phyloP scores from a whole-genome alignment of 23 tunicate genomes.

The Clavelina lepadiformis region DNA sequence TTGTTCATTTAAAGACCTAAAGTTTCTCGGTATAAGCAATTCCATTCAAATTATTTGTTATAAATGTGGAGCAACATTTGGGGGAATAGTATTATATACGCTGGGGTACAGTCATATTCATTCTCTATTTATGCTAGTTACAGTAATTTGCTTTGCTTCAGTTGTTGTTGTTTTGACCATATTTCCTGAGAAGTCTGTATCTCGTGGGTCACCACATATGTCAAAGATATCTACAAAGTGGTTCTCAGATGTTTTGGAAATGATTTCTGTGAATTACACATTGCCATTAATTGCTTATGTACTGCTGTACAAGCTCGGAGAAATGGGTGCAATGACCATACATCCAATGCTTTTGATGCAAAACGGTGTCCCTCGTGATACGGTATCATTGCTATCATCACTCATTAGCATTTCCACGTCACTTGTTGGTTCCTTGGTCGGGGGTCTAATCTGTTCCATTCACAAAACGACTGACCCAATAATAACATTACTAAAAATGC shows the following conservation, averaged over 20 bases:
- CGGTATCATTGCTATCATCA: slow-evolving; percentile 9
- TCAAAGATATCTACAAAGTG: neutral
- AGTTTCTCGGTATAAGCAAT: slow-evolving; percentile 37
- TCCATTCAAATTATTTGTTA: slow-evolving; percentile 41
- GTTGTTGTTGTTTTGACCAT: neutral
- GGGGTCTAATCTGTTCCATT: slow-evolving; percentile 26
- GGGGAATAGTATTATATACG: slow-evolving; percentile 8
- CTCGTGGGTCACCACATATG: neutral
- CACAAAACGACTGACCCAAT: neutral
- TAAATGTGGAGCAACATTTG: slow-evolving; percentile 44
- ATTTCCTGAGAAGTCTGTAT: too few relatives aligned
- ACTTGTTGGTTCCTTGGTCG: slow-evolving; percentile 27
- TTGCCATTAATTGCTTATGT: neutral
- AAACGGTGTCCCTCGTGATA: neutral
- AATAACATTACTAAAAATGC: neutral
- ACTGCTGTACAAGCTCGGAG: slow-evolving; percentile 32
- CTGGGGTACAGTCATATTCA: slow-evolving; percentile 10
- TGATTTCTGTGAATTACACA: neutral
- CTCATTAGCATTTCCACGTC: slow-evolving; percentile 18
- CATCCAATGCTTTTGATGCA: slow-evolving; percentile 19
- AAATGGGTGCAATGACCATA: slow-evolving; percentile 15
- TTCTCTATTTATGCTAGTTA: slow-evolving; percentile 3
- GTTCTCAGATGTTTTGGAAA: neutral
- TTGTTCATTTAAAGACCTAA: slow-evolving; percentile 22
- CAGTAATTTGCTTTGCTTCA: slow-evolving; percentile 1